A percentile compares a stretch with the other conserved stretches of the same genome.
These are phyloP conservation scores for Meloidogyne exigua DNA, from an alignment of 1,140 invertebrate genomes.

Conservation along the genomic window DNA sequence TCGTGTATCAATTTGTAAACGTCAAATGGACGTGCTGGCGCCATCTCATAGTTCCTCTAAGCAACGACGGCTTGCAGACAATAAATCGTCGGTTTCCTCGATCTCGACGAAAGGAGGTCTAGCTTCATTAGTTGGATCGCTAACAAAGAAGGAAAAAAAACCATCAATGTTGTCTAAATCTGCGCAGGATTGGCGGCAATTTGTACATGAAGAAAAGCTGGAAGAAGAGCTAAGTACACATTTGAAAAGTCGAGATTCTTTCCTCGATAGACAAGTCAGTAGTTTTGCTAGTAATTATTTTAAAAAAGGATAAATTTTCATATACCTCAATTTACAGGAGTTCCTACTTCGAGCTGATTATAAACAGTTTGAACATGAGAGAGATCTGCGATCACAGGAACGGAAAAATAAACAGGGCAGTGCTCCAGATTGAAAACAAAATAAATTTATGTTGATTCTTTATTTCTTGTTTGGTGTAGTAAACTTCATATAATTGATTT, in stretches of 20 bases:
- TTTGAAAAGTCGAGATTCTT: slow-evolving; percentile 42
- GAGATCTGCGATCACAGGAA: slow-evolving; percentile 31
- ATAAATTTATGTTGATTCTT: not conserved
- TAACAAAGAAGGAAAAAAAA: slow-evolving; percentile 29
- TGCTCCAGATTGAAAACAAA: not conserved
- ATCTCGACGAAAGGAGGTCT: not conserved
- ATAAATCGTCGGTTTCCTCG: not conserved
- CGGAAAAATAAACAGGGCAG: slow-evolving; percentile 18
- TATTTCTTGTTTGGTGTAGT: not conserved
- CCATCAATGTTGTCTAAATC: slow-evolving; percentile 21
- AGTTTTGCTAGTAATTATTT: no score
- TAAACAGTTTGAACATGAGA: slow-evolving; percentile 41
- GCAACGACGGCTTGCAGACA: not conserved
- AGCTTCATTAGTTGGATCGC: not conserved
- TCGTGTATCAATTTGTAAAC: slow-evolving; percentile 10
- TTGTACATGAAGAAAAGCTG: slow-evolving; percentile 43
- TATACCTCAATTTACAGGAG: slow-evolving; percentile 10
- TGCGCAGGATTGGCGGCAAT: slow-evolving; percentile 42
- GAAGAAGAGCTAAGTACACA: slow-evolving; percentile 40
- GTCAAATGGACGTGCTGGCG: not conserved
- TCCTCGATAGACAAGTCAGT: slow-evolving; percentile 40
- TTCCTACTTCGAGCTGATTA: slow-evolving; percentile 40
- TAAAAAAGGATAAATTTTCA: no score
- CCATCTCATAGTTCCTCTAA: not conserved
- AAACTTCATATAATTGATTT: no score